Conservation (phyloP, 35 echinoderm and acorn worm species). For the Patiria miniata region DNA sequence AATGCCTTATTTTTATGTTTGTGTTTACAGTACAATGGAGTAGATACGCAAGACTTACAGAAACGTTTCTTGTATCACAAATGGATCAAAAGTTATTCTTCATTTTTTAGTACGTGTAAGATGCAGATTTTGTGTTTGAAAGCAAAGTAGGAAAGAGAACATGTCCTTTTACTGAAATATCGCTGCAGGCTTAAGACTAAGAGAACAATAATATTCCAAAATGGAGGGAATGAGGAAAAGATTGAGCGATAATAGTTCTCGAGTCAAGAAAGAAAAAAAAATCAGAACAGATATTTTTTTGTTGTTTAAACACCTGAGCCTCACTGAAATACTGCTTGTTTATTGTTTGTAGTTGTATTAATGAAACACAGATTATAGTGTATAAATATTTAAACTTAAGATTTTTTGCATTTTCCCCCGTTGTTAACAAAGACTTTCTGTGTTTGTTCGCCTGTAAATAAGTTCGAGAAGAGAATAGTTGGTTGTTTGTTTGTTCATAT, state of each 20-base stretch:
- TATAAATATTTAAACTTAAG: conserved; percentile 29
- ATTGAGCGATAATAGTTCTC: not conserved
- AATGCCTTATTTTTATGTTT: conserved; percentile 3
- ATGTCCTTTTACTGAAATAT: conserved; percentile 23
- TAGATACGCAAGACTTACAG: not conserved
- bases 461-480: too few species aligned
- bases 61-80: not conserved
- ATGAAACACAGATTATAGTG: not conserved
- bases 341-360: conserved; percentile 23
- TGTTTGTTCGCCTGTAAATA: conserved; percentile 14
- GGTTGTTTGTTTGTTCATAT: too few species aligned
- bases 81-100: not conserved
- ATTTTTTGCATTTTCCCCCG: not conserved
- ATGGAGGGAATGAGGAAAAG: not conserved
- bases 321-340: conserved; percentile 18
- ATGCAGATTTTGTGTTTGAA: not conserved
- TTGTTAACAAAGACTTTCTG: not conserved
- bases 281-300: not conserved
- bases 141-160: not conserved
- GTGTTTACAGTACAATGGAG: not conserved
- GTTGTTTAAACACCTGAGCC: not conserved
- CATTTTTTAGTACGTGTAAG: not conserved
- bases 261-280: not conserved
- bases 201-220: not conserved
- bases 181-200: not conserved